These are phyloP conservation scores for Oxyteleia sp. DNA, from an alignment of 2,888 invertebrate species.

Conservation along the genomic window DNA sequence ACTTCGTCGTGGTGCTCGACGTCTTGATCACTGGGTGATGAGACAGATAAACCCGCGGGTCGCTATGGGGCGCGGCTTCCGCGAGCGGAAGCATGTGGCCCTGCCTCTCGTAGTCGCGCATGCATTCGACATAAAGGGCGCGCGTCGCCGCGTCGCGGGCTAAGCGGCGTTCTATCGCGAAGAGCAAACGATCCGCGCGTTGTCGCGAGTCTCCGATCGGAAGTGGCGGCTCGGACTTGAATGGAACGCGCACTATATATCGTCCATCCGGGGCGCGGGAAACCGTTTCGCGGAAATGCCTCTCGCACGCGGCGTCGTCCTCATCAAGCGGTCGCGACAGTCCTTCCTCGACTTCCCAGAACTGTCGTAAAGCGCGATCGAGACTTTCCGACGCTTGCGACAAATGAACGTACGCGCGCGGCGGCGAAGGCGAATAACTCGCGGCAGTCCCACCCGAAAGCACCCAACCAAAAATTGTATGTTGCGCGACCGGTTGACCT, in stretches of 20 bases:
- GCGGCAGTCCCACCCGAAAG: background rate
- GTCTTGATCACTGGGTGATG: background rate
- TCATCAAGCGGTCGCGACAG: too few relatives aligned
- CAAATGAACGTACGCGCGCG: too few relatives aligned
- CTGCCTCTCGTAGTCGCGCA: background rate
- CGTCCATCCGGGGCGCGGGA: constrained; percentile 4
- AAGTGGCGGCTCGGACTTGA: background rate
- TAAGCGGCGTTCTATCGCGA: background rate
- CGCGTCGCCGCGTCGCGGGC: too few relatives aligned
- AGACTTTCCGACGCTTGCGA: too few relatives aligned
- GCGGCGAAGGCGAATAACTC: too few relatives aligned
- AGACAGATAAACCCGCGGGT: background rate
- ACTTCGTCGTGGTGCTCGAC: background rate
- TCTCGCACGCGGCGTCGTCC: background rate
- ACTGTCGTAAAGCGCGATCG: too few relatives aligned
- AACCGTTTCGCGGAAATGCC: background rate
- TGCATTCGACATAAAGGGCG: too few relatives aligned
- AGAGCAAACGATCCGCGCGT: background rate
- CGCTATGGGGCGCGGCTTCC: background rate
- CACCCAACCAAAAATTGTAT: background rate
- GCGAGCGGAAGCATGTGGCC: background rate
- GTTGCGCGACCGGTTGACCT: background rate
- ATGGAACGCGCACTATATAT: constrained; percentile 25
- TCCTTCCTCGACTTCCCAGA: too few relatives aligned
- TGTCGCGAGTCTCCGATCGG: constrained; percentile 3